Evolutionary conservation across 2,888 invertebrate genomes (phyloP), one percentile per base, ranked within the genome.

Genomic region (Ophioninae sp.): DNA sequence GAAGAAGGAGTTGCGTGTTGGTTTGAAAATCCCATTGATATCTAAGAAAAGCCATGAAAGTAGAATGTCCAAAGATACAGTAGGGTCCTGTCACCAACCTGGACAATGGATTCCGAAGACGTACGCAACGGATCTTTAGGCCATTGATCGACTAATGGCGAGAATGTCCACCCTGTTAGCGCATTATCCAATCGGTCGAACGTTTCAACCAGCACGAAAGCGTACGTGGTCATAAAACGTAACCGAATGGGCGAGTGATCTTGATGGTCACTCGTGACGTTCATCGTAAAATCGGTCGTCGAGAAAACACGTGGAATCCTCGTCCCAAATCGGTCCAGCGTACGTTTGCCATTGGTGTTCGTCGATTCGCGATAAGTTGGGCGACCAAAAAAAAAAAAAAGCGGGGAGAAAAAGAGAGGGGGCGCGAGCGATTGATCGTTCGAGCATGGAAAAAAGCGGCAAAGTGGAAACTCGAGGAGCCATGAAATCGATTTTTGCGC

Each of bases 401-500:
- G 13, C 8, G 21, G 13, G 3, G 30, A 30, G 3, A 30, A 30
- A 30, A 70, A 62, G n/a, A 30, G 37, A 7, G 62, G 61, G 62
- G 78, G 50, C 39, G 78, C 70, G 68, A 59, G 61, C 30, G 77
- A 78, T 67, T 57, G 84, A 73, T 83, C 86, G 82, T 59, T 85
- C 83, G 83, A 87, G 85, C 86, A 85, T 81, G 78, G 80, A 85
- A 79, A 86, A 87, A 86, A 82, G 81, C 80, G 84, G 85, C 82
- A 86, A 87, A 87, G 85, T 86, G 86, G 78, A 87, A 87, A 88
- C 85, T 87, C 89, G 87, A 87, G 86, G 86, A 80, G 86, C 88
- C 89, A 87, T 89, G 87, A 89, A 89, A 89, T 89, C 88, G 88
- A 89, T 89, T 89, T 87, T 82, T 87, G 84, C 86, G 84, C 87